Base-by-base conservation (phyloP, 2,888 invertebrate genomes). In the Eristalinus sepulchralis region DNA sequence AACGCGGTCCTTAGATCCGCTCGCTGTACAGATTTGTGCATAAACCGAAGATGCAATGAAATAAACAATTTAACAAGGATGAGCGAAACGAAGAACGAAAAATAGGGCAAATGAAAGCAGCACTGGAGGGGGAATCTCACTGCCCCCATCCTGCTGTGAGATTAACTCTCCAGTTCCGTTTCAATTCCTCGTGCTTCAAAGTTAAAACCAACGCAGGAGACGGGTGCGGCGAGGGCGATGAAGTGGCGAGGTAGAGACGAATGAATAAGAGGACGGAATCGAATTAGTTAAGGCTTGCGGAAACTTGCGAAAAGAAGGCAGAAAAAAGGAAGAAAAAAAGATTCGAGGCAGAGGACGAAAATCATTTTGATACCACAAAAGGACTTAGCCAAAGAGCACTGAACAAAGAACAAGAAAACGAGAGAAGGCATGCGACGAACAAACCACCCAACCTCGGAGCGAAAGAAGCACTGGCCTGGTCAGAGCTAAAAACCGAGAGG, bases 241-340 rank as follows among this genome's bases (percentile, higher is more conserved):
- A 64, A 64, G 20, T 27, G 17, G 33, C 34, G 33, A 67, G 59
- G 73, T 75, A 80, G 72, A 27, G 62, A 59, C 66, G 57, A 60
- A 66, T 62, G 60, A 70, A 71, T 63, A 67, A 57, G 60, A 60
- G 53, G 76, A 63, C 68, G 78, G 73, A 86, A 83, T 86, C 86
- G 86, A 83, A 86, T 83, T 79, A 86, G 83, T 79, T 75, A 83
- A 86, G 70, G 70, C 78, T 79, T 78, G 75, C 73, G 78, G 78
- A 83, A 83, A 70, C 71, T 75, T 75, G 66, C 63, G 31, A 81
- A 78, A 57, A 71, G 63, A 55, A 63, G 39, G 63, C n/a, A 27
- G 31, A 39, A 13, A 17, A 8, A 39, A 39, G 55, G 55, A 60
- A n/a, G n/a, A n/a, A n/a, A n/a, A n/a, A 60, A 36, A 13, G 53